A percentile compares a stretch with the other conserved stretches of the same genome.
Conservation (phyloP, 1,140 invertebrate genomes). For the Trichonephila clavata region DNA sequence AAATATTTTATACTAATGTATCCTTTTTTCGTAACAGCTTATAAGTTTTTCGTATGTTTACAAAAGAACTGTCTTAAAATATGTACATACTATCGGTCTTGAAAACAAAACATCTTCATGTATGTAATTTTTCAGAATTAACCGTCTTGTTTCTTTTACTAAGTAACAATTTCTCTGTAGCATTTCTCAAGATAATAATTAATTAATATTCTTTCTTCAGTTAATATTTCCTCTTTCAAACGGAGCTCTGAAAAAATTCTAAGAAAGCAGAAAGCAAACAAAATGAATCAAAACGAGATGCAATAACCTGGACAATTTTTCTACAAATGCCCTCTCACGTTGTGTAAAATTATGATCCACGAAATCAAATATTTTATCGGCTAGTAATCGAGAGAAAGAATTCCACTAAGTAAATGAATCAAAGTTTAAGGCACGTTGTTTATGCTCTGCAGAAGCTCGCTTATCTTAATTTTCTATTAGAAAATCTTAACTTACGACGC, state of each 20-base stretch:
- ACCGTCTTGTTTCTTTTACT: too few species aligned
- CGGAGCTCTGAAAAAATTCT: background rate
- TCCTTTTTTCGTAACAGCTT: too few species aligned
- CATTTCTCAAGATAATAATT: too few species aligned
- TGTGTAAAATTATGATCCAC: background rate
- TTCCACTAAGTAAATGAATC: conserved; percentile 6
- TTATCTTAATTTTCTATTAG: conserved; percentile 57
- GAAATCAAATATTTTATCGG: conserved; percentile 34
- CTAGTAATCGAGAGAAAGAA: background rate
- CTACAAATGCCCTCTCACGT: background rate
- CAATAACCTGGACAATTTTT: background rate
- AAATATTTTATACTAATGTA: too few species aligned
- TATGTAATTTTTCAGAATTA: too few species aligned
- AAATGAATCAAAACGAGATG: background rate
- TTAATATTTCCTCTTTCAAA: background rate
- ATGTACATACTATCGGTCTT: too few species aligned
- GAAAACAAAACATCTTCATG: too few species aligned
- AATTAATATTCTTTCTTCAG: too few species aligned
- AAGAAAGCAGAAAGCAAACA: background rate
- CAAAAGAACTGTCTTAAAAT: too few species aligned
- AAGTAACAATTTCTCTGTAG: too few species aligned
- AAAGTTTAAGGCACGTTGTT: conserved; percentile 38
- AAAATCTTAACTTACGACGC: background rate
- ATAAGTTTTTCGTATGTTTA: too few species aligned
- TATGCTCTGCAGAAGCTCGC: conserved; percentile 2